A percentile compares a stretch with the other conserved stretches of the same genome.
phyloP scores from a whole-genome alignment of 2,888 invertebrate species.

The Papilio gigon region DNA sequence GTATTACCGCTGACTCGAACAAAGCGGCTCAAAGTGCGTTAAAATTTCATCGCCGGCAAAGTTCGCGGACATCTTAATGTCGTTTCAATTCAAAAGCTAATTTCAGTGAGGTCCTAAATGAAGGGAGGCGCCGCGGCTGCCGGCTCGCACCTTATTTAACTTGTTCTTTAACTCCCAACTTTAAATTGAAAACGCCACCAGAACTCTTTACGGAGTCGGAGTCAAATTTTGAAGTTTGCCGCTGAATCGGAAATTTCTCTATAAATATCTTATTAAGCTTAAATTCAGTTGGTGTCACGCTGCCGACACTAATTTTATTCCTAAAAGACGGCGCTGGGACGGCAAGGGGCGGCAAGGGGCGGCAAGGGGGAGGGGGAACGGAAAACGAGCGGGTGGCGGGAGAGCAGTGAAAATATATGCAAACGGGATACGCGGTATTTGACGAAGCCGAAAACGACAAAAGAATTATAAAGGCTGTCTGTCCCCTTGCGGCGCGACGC shows the following conservation, averaged over 20 bases:
- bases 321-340: slow-evolving; percentile 74
- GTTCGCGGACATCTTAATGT: slow-evolving; percentile 70
- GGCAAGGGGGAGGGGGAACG: slow-evolving; percentile 48
- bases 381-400: too few species aligned
- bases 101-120: slow-evolving; percentile 82
- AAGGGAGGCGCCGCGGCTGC: slow-evolving; percentile 75
- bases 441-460: slow-evolving; percentile 80
- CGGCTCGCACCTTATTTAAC: slow-evolving; percentile 81
- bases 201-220: slow-evolving; percentile 79
- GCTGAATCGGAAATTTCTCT: slow-evolving; percentile 82
- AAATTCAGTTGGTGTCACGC: slow-evolving; percentile 82
- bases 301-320: slow-evolving; percentile 82
- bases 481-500: slow-evolving; percentile 43
- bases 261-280: slow-evolving; percentile 82
- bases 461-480: slow-evolving; percentile 71
- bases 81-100: slow-evolving; percentile 80
- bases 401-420: slow-evolving; percentile 77
- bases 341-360: slow-evolving; percentile 53
- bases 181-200: slow-evolving; percentile 82
- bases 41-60: slow-evolving; percentile 47
- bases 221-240: slow-evolving; percentile 82
- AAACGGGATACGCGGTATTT: slow-evolving; percentile 79
- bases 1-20: not conserved
- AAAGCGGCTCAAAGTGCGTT: slow-evolving; percentile 28
- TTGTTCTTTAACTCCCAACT: slow-evolving; percentile 67